Conservation (phyloP, 2,113 vertebrate genomes). For the Daphoenositta chrysoptera region DNA sequence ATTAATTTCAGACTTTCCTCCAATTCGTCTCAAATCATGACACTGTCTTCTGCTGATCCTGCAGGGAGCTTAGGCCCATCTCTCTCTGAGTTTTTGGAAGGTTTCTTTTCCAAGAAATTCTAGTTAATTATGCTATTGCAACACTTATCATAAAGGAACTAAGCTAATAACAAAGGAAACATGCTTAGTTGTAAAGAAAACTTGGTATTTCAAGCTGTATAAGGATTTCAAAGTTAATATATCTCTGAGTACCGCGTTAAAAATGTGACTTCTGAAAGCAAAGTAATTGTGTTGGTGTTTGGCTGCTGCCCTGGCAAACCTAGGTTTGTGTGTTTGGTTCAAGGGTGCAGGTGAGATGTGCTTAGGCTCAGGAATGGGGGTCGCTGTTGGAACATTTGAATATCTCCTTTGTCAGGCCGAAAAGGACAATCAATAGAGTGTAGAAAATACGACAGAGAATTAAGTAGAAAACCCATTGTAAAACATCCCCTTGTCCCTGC, state of each 20-base stretch:
- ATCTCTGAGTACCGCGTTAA: background rate
- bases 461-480: background rate
- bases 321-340: rapidly evolving
- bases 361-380: background rate
- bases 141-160: background rate
- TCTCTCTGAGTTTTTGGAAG: background rate
- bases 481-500: background rate
- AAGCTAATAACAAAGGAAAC: background rate
- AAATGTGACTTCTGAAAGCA: background rate
- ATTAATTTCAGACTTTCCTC: no score
- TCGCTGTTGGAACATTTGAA: rapidly evolving
- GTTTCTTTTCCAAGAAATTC: background rate
- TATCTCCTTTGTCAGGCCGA: background rate
- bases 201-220: background rate
- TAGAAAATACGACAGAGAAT: background rate
- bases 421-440: background rate
- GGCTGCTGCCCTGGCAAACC: background rate
- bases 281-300: background rate
- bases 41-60: background rate
- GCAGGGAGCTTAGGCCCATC: background rate
- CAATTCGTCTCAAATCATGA: no score
- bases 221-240: background rate
- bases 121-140: background rate
- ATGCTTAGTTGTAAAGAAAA: background rate
- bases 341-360: background rate